Evolutionary conservation across 2,113 vertebrate species (phyloP).

Genomic region (Micronycteris hirsuta): DNA sequence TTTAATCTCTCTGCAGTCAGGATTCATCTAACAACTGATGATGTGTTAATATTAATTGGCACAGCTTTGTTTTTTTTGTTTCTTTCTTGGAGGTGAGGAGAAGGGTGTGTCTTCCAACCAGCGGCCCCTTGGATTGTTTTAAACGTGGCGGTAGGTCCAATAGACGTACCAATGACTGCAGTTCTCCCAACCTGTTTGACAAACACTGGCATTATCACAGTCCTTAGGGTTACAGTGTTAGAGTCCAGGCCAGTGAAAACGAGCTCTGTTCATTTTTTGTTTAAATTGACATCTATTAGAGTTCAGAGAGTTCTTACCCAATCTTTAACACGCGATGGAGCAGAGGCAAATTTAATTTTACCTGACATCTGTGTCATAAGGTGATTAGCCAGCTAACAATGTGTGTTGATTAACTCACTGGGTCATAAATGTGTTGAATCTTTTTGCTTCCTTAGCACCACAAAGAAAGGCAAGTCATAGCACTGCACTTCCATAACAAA

Average conservation of each 20-base stretch:
- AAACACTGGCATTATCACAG: not conserved
- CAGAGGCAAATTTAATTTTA: not conserved
- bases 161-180: not conserved
- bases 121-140: not conserved
- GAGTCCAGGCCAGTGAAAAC: not conserved
- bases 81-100: not conserved
- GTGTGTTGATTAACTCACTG: not conserved
- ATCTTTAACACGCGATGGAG: not conserved
- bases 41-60: not conserved
- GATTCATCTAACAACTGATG: not conserved
- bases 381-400: not conserved
- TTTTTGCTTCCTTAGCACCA: not conserved
- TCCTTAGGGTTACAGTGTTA: not conserved
- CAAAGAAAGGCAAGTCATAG: not conserved
- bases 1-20: not conserved
- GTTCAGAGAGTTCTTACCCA: not conserved
- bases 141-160: not conserved
- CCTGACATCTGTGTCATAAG: not conserved
- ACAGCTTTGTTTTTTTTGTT: not conserved
- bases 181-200: not conserved
- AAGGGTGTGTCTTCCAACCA: not conserved
- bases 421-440: not conserved
- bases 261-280: not conserved
- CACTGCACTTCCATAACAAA: not conserved
- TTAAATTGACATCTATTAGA: not conserved